Base-by-base conservation (phyloP, 2,113 vertebrate genomes). In the Clarias batrachus region DNA sequence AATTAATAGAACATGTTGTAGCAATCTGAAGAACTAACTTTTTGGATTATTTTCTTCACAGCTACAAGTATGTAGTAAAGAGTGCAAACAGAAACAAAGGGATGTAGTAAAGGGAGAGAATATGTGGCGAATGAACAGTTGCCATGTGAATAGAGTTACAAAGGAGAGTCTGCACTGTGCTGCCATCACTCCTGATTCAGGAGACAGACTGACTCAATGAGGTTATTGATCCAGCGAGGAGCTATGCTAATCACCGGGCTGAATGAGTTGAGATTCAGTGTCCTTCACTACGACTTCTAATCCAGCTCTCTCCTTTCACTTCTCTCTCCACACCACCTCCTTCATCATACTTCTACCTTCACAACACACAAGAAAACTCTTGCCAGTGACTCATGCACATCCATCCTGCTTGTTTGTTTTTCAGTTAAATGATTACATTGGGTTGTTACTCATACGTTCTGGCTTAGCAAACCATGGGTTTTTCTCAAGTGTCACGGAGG, bases 141-240 rank as follows among this genome's bases (percentile, higher is more conserved):
- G 88, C 91, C 89, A 92, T 92, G 91, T 91, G 92, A 90, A 85
- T 92, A 85, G 88, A 91, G 91, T 89, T 74, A 88, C 86, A 90
- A 89, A 85, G 48, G 89, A 52, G 70, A 91, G 90, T 77, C 79
- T 80, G 62, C 14, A 3, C 48, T 63, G 23, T 52, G 68, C 90
- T 91, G 85, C 91, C 90, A 91, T 94, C 91, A 91, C 88, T 94
- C 87, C 89, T 92, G 91, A 91, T 92, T 90, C 91, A 91, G 90
- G 89, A 93, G 92, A 92, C 91, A 90, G 92, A 93, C 89, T 71
- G 81, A 87, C 90, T 94, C 91, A 89, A 91, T 93, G 91, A 91
- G 87, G 71, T 88, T 94, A 94, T 94, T 92, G 94, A 95, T 94
- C 91, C 88, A 85, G 23, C 71, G 80, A 90, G 86, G 87, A 88